Evolutionary conservation across 1,140 invertebrate species (phyloP).

Genomic region (Lamellibrachia luymesi): DNA sequence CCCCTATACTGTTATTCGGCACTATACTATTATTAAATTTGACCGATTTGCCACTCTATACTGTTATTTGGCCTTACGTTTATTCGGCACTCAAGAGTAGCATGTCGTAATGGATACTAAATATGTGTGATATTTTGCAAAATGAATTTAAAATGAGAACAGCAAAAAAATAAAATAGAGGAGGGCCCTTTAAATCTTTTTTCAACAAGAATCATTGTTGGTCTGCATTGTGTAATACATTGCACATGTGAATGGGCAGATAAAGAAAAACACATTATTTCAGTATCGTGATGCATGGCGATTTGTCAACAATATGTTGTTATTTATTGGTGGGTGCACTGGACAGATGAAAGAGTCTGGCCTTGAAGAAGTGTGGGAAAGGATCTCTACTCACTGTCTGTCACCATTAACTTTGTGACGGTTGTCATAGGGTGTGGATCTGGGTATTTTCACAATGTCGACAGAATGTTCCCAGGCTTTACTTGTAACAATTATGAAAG

Average conservation of each 20-base stretch:
- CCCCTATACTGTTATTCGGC: too few relatives aligned
- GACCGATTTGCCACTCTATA: too few relatives aligned
- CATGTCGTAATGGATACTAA: too few relatives aligned
- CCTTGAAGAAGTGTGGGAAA: constrained; percentile 4
- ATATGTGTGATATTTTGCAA: too few relatives aligned
- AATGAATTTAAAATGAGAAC: too few relatives aligned
- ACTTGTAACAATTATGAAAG: neutral
- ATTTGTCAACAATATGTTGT: neutral
- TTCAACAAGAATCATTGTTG: neutral
- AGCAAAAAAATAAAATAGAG: too few relatives aligned
- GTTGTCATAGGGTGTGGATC: neutral
- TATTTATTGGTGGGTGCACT: neutral
- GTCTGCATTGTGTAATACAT: neutral
- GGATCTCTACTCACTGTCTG: neutral
- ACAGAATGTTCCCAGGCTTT: neutral
- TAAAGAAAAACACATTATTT: neutral
- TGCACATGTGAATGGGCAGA: neutral
- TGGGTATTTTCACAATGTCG: neutral
- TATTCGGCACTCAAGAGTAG: too few relatives aligned
- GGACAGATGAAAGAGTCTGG: neutral
- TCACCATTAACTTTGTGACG: neutral
- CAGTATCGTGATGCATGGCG: neutral
- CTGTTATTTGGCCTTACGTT: too few relatives aligned
- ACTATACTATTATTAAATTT: too few relatives aligned
- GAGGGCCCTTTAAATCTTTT: neutral